Base-by-base conservation (phyloP, 2,113 vertebrate species). In the Cebus imitator region DNA sequence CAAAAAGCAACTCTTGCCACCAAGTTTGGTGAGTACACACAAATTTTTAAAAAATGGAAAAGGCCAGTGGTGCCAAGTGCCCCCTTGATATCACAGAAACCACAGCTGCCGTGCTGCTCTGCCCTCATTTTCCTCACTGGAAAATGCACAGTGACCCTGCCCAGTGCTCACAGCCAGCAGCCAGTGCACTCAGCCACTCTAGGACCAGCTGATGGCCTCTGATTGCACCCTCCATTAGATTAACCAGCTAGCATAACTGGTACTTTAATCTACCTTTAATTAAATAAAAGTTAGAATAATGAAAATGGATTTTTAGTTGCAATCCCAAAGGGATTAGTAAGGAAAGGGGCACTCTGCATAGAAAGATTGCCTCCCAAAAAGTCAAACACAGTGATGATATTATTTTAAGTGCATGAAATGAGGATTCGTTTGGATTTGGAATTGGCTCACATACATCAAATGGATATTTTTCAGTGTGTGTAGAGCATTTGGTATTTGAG, bases 231-330 rank as follows among this genome's bases (percentile, higher is more conserved):
- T 79, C 93, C 94, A 97, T 96, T 95, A 87, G 94, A 90, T 94
- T 75, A 93, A 64, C 75, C n/a, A 75, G 66, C 73, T 78, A 32
- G 70, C 27, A 91, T 83, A 75, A 95, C 68, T 79, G 73, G 78
- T 50, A 13, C 81, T 95, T 58, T 66, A 2, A 2, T 50, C 87
- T 75, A 81, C 73, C 55, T 72, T 81, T 78, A 95, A 95, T 97
- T 86, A 84, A 90, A 93, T 97, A 70, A 96, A 79, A 93, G 43
- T 83, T 43, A 61, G 23, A 73, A 58, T 90, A 82, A 92, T 8
- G 70, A 91, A 97, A 93, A 92, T 95, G 70, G 87, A 91, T 70
- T 88, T 95, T 80, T 78, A 90, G 64, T 75, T 55, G 68, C 75
- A 94, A 87, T 72, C 87, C 48, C 78, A 91, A 52, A 89, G 93